These are phyloP conservation scores for Formica aserva DNA, from an alignment of 2,888 invertebrate genomes.

Conservation along the genomic window DNA sequence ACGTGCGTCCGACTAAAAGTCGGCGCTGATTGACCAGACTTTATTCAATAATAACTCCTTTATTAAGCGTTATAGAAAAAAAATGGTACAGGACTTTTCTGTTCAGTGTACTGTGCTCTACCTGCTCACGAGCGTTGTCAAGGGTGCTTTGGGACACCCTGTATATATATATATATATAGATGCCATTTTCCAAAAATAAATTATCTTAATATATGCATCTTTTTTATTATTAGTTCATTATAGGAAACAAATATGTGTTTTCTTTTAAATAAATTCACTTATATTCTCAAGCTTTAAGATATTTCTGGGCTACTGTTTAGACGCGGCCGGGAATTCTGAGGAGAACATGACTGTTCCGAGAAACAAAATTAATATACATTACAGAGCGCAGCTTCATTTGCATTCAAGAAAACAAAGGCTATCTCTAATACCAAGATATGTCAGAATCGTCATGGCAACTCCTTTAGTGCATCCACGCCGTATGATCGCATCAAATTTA, in stretches of 20 bases:
- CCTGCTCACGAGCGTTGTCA: no score
- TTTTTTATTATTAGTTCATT: background rate
- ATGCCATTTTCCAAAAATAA: background rate
- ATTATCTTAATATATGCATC: background rate
- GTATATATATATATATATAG: background rate
- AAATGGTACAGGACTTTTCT: no score
- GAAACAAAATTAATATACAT: conserved; percentile 44
- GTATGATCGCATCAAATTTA: background rate
- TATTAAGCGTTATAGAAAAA: no score
- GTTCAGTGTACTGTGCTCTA: no score
- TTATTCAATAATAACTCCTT: no score
- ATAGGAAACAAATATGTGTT: background rate
- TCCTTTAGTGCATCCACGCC: conserved; percentile 54
- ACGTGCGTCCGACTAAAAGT: no score
- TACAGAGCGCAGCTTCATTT: conserved; percentile 23
- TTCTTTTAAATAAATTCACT: background rate
- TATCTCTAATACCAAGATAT: conserved; percentile 45
- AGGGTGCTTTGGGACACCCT: no score
- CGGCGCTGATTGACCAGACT: no score
- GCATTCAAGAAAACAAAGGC: conserved; percentile 30
- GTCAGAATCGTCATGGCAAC: conserved; percentile 76
- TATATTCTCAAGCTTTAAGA: background rate
- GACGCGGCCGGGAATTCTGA: conserved; percentile 14
- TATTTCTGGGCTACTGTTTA: background rate
- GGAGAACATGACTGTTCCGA: conserved; percentile 14